Evolutionary conservation across 2,888 invertebrate species (phyloP).

Genomic region (Lymantria monacha): DNA sequence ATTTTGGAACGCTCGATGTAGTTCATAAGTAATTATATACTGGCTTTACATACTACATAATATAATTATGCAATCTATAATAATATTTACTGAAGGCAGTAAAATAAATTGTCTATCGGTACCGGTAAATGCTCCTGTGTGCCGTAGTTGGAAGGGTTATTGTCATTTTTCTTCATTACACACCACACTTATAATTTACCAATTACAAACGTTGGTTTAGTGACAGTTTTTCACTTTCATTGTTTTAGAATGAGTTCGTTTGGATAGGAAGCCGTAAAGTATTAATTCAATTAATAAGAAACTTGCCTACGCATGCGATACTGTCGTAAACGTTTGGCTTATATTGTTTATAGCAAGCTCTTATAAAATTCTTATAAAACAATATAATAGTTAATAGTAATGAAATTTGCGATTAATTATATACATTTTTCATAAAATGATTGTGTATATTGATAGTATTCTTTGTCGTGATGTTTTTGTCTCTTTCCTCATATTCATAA

Average conservation of each 20-base stretch:
- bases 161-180: slow-evolving; percentile 52
- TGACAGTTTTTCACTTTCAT: slow-evolving; percentile 44
- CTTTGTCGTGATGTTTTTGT: too few species aligned
- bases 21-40: too few species aligned
- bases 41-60: too few species aligned
- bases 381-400: too few species aligned
- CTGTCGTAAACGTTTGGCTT: background rate
- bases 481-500: too few species aligned
- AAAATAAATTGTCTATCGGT: slow-evolving; percentile 10
- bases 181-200: slow-evolving; percentile 16
- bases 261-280: slow-evolving; percentile 65
- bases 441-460: too few species aligned
- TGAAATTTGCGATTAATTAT: too few species aligned
- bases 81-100: too few species aligned
- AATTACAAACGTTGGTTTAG: slow-evolving; percentile 14
- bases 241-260: slow-evolving; percentile 51
- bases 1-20: too few species aligned
- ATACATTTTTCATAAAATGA: too few species aligned
- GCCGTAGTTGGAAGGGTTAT: slow-evolving; percentile 41
- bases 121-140: slow-evolving; percentile 54
- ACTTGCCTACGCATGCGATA: slow-evolving; percentile 37
- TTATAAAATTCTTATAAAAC: too few species aligned
- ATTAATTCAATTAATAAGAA: slow-evolving; percentile 73
- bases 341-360: background rate
- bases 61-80: too few species aligned